phyloP scores from a whole-genome alignment of 2,888 invertebrate species.

The Pediacus dermestoides region DNA sequence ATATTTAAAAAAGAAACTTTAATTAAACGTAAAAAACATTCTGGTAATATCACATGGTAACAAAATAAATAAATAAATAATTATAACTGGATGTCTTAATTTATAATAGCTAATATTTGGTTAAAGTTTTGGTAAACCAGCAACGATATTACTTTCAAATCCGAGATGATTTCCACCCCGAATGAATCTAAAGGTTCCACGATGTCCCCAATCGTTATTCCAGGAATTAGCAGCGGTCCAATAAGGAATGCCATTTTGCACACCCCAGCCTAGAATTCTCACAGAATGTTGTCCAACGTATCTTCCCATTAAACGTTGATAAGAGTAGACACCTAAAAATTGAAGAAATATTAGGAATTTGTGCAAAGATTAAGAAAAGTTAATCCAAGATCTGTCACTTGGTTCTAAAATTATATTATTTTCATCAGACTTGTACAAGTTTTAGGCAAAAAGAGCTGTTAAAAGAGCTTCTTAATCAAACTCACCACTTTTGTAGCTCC shows the following conservation, averaged over 20 bases:
- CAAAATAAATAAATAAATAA: too few relatives aligned
- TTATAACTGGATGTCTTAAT: too few relatives aligned
- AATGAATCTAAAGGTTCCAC: constrained; percentile 83
- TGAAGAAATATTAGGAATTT: constrained; percentile 5
- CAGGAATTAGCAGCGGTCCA: constrained; percentile 93
- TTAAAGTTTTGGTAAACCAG: constrained; percentile 58
- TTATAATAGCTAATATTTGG: too few relatives aligned
- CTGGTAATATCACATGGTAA: too few relatives aligned
- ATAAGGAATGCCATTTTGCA: constrained; percentile 70
- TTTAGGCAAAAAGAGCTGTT: too few relatives aligned
- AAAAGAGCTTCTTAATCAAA: too few relatives aligned
- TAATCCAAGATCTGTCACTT: too few relatives aligned
- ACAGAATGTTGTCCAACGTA: constrained; percentile 83
- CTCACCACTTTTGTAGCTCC: constrained; percentile 75
- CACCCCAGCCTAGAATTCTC: constrained; percentile 88
- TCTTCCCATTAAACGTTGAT: constrained; percentile 69
- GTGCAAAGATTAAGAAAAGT: too few relatives aligned
- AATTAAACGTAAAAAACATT: too few relatives aligned
- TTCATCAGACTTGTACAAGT: too few relatives aligned
- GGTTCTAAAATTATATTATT: too few relatives aligned
- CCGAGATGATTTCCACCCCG: constrained; percentile 76
- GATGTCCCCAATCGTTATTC: constrained; percentile 91
- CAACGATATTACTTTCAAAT: constrained; percentile 67
- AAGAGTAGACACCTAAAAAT: constrained; percentile 64
- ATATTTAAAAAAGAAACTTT: too few relatives aligned